These are phyloP conservation scores for Neotoxoptera formosana DNA, from an alignment of 1,140 invertebrate genomes.

Conservation along the genomic window DNA sequence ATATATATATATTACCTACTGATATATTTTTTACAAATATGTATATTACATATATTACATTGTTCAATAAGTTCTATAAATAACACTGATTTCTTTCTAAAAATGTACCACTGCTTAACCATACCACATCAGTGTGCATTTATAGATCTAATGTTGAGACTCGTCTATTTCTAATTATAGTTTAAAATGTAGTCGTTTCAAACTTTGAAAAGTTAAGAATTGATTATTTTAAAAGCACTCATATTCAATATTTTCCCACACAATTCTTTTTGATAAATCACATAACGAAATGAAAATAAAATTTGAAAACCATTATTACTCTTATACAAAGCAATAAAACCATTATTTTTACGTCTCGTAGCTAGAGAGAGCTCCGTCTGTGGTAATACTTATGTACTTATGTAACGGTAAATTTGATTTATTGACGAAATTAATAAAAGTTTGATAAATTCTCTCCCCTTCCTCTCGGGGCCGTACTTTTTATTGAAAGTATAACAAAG, in stretches of 20 bases:
- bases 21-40: too few relatives aligned
- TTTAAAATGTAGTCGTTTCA: constrained; percentile 3
- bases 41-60: too few relatives aligned
- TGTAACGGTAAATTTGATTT: not conserved
- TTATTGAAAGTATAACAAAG: not conserved
- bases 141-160: not conserved
- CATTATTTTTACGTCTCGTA: not conserved
- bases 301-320: not conserved
- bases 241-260: constrained; percentile 17
- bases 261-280: constrained; percentile 6
- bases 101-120: not conserved
- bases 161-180: not conserved
- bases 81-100: not conserved
- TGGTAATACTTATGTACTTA: not conserved
- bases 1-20: too few relatives aligned
- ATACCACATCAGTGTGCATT: not conserved
- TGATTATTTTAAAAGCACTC: not conserved
- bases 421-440: constrained; percentile 5
- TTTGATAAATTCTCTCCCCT: not conserved
- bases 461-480: not conserved
- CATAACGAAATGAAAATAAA: not conserved
- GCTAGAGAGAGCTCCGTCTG: not conserved
- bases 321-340: not conserved
- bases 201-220: not conserved
- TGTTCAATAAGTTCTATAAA: too few relatives aligned